phyloP scores from a whole-genome alignment of 1,140 invertebrate genomes.

The Cydia strobilella region DNA sequence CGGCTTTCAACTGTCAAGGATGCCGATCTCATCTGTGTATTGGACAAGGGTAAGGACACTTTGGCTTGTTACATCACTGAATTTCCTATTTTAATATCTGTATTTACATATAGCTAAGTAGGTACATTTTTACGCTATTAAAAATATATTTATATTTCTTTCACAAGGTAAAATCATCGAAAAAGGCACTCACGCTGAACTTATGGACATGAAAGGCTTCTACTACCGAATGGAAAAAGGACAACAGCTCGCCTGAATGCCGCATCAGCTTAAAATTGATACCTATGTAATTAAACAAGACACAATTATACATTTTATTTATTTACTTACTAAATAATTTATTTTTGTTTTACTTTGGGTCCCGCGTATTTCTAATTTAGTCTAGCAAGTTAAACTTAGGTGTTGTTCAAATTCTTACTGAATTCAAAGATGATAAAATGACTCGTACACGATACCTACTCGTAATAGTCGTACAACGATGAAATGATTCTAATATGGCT shows the following conservation, averaged over 20 bases:
- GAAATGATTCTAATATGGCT: too few relatives aligned
- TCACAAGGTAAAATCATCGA: constrained; percentile 83
- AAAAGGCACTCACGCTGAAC: constrained; percentile 87
- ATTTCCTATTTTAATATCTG: not conserved
- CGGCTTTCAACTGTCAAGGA: constrained; percentile 88
- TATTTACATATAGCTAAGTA: not conserved
- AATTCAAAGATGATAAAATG: too few relatives aligned
- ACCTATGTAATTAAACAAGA: not conserved
- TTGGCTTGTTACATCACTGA: not conserved
- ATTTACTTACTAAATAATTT: not conserved
- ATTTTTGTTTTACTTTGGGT: not conserved
- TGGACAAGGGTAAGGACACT: constrained; percentile 80
- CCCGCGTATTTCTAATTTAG: not conserved
- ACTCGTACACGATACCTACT: too few relatives aligned
- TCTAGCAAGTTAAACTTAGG: too few relatives aligned
- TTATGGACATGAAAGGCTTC: constrained; percentile 84
- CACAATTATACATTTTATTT: not conserved
- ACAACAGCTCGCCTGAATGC: constrained; percentile 12
- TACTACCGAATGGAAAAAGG: constrained; percentile 83
- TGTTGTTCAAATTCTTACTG: too few relatives aligned
- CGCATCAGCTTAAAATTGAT: not conserved
- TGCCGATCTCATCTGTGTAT: constrained; percentile 87
- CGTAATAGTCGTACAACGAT: too few relatives aligned
- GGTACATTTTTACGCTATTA: not conserved
- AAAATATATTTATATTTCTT: not conserved